phyloP scores from a whole-genome alignment of 2,797 vertebrate genomes.

The Strix occidentalis region DNA sequence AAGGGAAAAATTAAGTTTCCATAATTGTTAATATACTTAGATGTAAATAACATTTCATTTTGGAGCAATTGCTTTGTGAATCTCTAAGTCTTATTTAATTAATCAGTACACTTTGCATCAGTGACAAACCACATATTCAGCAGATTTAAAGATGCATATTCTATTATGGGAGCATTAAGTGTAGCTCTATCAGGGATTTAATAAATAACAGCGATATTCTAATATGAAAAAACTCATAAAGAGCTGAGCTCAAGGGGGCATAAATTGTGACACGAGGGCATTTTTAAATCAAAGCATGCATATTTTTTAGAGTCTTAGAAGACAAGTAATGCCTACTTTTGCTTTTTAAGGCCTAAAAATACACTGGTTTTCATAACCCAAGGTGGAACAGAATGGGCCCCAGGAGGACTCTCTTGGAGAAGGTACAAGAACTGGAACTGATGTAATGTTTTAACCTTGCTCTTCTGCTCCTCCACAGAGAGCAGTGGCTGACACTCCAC shows the following conservation, averaged over 20 bases:
- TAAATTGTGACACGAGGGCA: background rate
- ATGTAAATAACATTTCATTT: constrained; percentile 63
- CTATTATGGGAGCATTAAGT: constrained; percentile 26
- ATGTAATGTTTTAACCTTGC: background rate
- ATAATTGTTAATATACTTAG: constrained; percentile 40
- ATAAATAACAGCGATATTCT: constrained; percentile 52
- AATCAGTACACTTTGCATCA: constrained; percentile 47
- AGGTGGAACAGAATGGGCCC: background rate
- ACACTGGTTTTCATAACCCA: background rate
- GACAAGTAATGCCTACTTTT: background rate
- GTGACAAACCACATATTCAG: constrained; percentile 31
- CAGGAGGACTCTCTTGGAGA: background rate
- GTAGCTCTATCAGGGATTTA: constrained; percentile 38
- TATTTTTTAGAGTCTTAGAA: background rate
- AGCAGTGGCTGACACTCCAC: background rate
- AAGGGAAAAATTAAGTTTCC: constrained; percentile 52
- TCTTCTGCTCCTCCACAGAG: background rate
- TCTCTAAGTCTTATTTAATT: constrained; percentile 66
- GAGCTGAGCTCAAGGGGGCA: background rate
- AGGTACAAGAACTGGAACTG: background rate
- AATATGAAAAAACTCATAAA: background rate
- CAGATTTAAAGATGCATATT: constrained; percentile 26
- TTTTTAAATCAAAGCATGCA: background rate
- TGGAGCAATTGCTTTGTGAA: constrained; percentile 41
- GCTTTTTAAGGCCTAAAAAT: background rate